Conservation (phyloP, 2,888 invertebrate species). For the Argyresthia goedartella region DNA sequence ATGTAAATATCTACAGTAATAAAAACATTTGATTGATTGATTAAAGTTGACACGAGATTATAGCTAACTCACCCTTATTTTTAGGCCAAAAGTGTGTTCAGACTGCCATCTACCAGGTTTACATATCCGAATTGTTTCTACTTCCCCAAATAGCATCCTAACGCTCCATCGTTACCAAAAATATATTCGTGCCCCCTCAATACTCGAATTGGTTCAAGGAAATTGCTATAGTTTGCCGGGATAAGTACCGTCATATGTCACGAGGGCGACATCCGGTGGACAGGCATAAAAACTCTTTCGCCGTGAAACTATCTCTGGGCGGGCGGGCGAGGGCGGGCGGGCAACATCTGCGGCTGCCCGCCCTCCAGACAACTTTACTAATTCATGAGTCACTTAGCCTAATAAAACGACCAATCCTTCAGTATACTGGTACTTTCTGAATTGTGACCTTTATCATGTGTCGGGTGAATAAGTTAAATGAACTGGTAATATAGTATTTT, state of each 20-base stretch:
- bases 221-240: conserved; percentile 53
- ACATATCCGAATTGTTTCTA: too few species aligned
- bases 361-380: conserved; percentile 27
- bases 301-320: conserved; percentile 23
- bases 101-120: too few species aligned
- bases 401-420: conserved; percentile 1
- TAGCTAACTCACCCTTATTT: too few species aligned
- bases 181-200: conserved; percentile 29
- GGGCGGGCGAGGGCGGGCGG: background rate
- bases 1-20: too few species aligned
- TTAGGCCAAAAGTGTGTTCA: too few species aligned
- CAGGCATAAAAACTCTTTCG: conserved; percentile 25
- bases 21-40: too few species aligned
- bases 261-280: conserved; percentile 19
- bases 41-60: too few species aligned
- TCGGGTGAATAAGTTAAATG: too few species aligned
- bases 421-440: background rate
- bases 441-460: too few species aligned
- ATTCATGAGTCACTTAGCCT: conserved; percentile 4
- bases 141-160: too few species aligned
- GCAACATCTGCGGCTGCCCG: conserved; percentile 19
- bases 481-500: too few species aligned
- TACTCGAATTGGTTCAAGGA: conserved; percentile 41
- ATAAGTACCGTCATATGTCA: conserved; percentile 53
- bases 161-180: background rate